These are phyloP conservation scores for Triplophysa dalaica DNA, from an alignment of 2,113 vertebrate species.

Conservation along the genomic window DNA sequence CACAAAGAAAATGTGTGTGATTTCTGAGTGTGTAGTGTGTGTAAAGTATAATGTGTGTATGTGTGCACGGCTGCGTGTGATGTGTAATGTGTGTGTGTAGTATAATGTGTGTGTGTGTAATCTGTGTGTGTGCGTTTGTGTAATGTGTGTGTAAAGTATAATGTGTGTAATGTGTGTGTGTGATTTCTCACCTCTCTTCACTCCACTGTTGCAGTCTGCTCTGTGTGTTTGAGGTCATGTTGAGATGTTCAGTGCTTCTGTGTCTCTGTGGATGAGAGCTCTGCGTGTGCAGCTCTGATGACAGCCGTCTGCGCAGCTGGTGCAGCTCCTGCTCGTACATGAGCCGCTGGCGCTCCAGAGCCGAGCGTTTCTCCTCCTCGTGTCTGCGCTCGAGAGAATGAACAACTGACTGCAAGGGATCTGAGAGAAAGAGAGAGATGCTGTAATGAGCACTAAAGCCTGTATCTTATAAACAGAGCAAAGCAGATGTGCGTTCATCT, in stretches of 20 bases:
- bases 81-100: no score
- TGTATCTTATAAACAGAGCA: neutral
- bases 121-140: no score
- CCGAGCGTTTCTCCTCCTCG: slow-evolving; percentile 88
- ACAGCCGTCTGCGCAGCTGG: slow-evolving; percentile 79
- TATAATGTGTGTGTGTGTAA: no score
- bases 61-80: no score
- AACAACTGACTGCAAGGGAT: slow-evolving; percentile 87
- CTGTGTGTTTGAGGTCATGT: slow-evolving; percentile 76
- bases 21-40: no score
- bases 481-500: slow-evolving; percentile 53
- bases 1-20: no score
- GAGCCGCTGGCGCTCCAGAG: slow-evolving; percentile 85
- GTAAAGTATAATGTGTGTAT: no score
- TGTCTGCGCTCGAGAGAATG: slow-evolving; percentile 89
- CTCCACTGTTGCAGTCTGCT: slow-evolving; percentile 85
- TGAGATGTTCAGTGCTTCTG: slow-evolving; percentile 82
- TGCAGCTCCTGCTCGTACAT: slow-evolving; percentile 94
- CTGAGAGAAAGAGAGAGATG: slow-evolving; percentile 62
- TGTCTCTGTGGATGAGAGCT: slow-evolving; percentile 71
- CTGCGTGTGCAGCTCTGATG: slow-evolving; percentile 63
- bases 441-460: no score
- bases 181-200: slow-evolving; percentile 83
- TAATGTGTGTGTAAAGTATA: neutral
- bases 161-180: neutral